Percentiles rank a stretch among this genome's conserved stretches.
These are phyloP conservation scores for Gallinago jamesoni DNA, from an alignment of 2,113 vertebrate species.

Conservation along the genomic window DNA sequence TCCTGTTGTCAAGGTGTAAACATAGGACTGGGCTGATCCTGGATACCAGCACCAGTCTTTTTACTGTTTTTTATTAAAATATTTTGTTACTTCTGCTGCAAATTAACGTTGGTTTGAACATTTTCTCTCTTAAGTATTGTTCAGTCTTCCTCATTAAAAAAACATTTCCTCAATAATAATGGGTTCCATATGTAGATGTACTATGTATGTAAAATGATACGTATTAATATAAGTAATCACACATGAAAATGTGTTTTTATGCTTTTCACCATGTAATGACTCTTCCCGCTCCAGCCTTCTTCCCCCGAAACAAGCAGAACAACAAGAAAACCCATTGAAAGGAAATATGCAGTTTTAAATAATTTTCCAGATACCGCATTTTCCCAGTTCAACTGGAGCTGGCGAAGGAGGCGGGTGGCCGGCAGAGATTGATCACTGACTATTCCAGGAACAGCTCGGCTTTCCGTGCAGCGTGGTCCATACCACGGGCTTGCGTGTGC, in stretches of 20 bases:
- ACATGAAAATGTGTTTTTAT: slow-evolving; percentile 1
- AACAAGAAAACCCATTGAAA: background rate
- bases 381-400: background rate
- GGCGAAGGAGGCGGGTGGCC: background rate
- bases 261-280: slow-evolving; percentile 33
- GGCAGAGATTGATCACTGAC: background rate
- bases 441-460: background rate
- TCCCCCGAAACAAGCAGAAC: background rate
- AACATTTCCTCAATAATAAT: slow-evolving; percentile 58
- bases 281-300: slow-evolving; percentile 5
- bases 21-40: background rate
- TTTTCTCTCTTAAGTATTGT: slow-evolving; percentile 62
- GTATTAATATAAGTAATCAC: slow-evolving; percentile 18
- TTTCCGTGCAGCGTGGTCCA: background rate
- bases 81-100: slow-evolving; percentile 40
- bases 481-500: accelerated
- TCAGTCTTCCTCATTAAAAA: slow-evolving; percentile 63
- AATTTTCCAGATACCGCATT: background rate
- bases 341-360: slow-evolving; percentile 15
- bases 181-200: slow-evolving; percentile 34
- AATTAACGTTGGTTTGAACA: slow-evolving; percentile 48
- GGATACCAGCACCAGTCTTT: background rate
- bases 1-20: background rate
- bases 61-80: slow-evolving; percentile 29
- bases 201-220: slow-evolving; percentile 21